A percentile compares a stretch with the other conserved stretches of the same genome.
Conservation (phyloP, 2,113 vertebrate genomes). For the Ceyx cyanopectus region DNA sequence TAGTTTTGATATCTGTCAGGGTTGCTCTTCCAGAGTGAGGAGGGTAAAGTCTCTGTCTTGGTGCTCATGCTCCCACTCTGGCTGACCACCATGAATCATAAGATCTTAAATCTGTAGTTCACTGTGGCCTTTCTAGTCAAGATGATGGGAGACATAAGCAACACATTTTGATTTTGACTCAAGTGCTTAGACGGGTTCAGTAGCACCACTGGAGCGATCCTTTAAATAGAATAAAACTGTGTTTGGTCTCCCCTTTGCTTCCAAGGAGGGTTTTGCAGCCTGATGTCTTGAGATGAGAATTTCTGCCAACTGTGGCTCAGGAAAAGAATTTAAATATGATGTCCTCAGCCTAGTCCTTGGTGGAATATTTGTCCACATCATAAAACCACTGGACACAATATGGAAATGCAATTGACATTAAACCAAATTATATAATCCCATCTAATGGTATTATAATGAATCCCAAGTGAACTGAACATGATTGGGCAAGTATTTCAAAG, state of each 20-base stretch:
- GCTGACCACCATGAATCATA: neutral
- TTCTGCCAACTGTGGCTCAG: conserved; percentile 66
- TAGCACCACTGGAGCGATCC: neutral
- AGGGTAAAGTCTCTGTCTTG: neutral
- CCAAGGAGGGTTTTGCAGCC: conserved; percentile 53
- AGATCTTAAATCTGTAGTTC: neutral
- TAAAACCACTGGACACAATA: conserved; percentile 83
- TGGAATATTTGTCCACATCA: conserved; percentile 82
- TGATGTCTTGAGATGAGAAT: conserved; percentile 45
- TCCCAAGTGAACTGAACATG: conserved; percentile 80
- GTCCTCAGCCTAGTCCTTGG: conserved; percentile 71
- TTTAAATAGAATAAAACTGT: neutral
- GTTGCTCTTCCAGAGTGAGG: neutral
- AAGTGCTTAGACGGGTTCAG: neutral
- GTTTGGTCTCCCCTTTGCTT: conserved; percentile 55
- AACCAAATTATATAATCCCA: conserved; percentile 83
- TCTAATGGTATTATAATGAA: conserved; percentile 83
- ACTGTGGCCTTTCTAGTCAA: neutral
- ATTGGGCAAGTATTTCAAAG: conserved; percentile 82
- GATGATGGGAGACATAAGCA: neutral
- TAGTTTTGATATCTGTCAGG: neutral
- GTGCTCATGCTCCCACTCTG: neutral
- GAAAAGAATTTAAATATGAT: conserved; percentile 67
- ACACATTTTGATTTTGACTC: neutral
- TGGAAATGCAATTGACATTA: conserved; percentile 82